Percentiles rank a stretch among this genome's conserved stretches.
phyloP scores from a whole-genome alignment of 1,140 invertebrate genomes.

The Limonius californicus region DNA sequence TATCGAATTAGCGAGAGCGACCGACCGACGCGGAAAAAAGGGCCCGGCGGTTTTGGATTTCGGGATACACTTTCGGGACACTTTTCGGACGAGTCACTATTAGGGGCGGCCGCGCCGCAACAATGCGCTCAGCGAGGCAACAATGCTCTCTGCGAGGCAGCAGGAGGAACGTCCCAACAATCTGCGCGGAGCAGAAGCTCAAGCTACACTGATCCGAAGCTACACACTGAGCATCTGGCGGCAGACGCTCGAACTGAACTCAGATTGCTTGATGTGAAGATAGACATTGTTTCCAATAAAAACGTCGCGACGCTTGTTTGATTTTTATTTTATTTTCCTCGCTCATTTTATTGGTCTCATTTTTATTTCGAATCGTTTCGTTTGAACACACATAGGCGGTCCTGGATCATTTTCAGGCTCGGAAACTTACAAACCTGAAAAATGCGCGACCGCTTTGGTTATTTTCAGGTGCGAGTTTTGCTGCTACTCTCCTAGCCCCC shows the following conservation, averaged over 20 bases:
- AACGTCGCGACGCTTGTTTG: conserved; percentile 27
- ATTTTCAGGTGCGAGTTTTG: no score
- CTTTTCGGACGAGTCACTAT: conserved; percentile 1
- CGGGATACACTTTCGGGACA: not conserved
- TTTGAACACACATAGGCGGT: no score
- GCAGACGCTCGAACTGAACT: conserved; percentile 35
- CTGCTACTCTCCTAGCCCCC: no score
- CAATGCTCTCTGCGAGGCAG: not conserved
- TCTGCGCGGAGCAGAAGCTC: conserved; percentile 35
- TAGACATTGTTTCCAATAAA: conserved; percentile 31
- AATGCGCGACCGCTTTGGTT: no score
- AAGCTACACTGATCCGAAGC: conserved; percentile 41
- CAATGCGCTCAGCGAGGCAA: not conserved
- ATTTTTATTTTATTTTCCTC: conserved; percentile 10
- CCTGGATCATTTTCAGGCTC: no score
- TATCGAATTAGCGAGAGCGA: no score
- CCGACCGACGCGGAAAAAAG: no score
- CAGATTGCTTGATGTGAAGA: conserved; percentile 33
- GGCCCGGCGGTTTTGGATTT: not conserved
- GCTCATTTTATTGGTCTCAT: not conserved
- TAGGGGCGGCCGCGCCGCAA: not conserved
- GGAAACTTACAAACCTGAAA: no score
- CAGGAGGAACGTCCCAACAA: conserved; percentile 18
- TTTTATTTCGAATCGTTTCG: not conserved
- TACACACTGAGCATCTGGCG: conserved; percentile 35